These are phyloP conservation scores for Pterostichus madidus DNA, from an alignment of 2,888 invertebrate genomes.

Conservation along the genomic window DNA sequence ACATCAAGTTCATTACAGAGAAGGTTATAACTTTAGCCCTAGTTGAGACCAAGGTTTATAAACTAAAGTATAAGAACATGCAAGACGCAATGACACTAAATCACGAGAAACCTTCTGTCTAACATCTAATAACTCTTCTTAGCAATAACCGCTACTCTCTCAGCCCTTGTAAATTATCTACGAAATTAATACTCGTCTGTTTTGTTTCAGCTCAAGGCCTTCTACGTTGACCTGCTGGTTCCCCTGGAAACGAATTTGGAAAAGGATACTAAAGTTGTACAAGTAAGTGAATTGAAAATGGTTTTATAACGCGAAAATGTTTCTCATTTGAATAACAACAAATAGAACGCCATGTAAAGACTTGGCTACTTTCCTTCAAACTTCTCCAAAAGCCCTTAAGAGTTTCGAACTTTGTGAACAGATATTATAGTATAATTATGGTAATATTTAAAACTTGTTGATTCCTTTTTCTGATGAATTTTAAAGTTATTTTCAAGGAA, in stretches of 20 bases:
- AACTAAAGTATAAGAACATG: constrained; percentile 40
- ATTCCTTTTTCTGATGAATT: constrained; percentile 27
- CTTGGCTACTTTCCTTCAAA: constrained; percentile 36
- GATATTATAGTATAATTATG: constrained; percentile 55
- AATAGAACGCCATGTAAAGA: constrained; percentile 37
- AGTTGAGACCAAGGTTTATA: constrained; percentile 27
- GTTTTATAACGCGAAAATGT: constrained; percentile 21
- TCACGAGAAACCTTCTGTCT: constrained; percentile 14
- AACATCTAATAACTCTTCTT: constrained; percentile 3
- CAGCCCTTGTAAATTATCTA: constrained; percentile 19
- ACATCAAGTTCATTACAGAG: constrained; percentile 43
- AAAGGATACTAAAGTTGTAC: constrained; percentile 95
- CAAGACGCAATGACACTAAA: constrained; percentile 37
- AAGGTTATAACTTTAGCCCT: constrained; percentile 34
- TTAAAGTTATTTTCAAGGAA: background rate
- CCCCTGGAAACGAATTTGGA: constrained; percentile 96
- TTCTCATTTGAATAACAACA: constrained; percentile 46
- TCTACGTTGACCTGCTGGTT: constrained; percentile 95
- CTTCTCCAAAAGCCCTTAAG: constrained; percentile 30
- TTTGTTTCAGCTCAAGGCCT: constrained; percentile 90
- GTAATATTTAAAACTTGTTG: constrained; percentile 50
- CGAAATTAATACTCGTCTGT: constrained; percentile 35
- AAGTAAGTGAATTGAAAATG: constrained; percentile 80
- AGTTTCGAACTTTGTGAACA: constrained; percentile 42
- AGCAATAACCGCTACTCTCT: no score